Evolutionary conservation across 2,113 vertebrate genomes (phyloP).

Genomic region (Thinocorus orbignyianus): DNA sequence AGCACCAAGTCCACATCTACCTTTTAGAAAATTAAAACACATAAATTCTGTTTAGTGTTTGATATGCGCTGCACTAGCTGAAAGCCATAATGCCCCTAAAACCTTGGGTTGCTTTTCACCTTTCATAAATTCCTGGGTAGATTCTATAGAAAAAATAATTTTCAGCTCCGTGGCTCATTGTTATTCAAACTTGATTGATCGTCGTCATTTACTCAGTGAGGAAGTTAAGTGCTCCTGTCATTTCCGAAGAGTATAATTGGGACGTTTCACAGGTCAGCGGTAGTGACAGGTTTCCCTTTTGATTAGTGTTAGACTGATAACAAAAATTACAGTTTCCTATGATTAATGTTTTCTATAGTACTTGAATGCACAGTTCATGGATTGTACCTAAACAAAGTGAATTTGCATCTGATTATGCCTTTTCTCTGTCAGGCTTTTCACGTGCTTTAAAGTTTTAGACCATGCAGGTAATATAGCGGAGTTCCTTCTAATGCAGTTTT

Average conservation of each 20-base stretch:
- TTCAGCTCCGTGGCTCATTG: conserved; percentile 90
- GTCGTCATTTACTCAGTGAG: conserved; percentile 87
- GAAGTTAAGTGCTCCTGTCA: conserved; percentile 95
- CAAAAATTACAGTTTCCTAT: conserved; percentile 87
- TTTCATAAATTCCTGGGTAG: conserved; percentile 93
- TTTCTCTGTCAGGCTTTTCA: conserved; percentile 3
- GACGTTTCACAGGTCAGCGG: conserved; percentile 92
- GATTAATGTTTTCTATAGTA: conserved; percentile 82
- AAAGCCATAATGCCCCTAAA: conserved; percentile 76
- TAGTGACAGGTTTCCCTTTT: conserved; percentile 91
- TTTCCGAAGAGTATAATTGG: conserved; percentile 91
- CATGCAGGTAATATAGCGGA: not conserved
- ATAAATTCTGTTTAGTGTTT: conserved; percentile 96
- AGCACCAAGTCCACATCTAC: conserved; percentile 88
- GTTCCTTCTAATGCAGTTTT: conserved; percentile 27
- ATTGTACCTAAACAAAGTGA: conserved; percentile 74
- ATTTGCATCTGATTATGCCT: conserved; percentile 79
- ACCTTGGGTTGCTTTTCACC: conserved; percentile 93
- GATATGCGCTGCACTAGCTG: conserved; percentile 77
- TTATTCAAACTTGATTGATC: conserved; percentile 91
- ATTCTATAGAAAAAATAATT: conserved; percentile 92
- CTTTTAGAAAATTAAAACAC: conserved; percentile 98
- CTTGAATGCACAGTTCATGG: conserved; percentile 67
- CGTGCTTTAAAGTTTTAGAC: conserved; percentile 8
- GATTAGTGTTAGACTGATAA: conserved; percentile 94